Percentiles rank a stretch among this genome's conserved stretches.
These are phyloP conservation scores for Nothobranchius kuhntae DNA, from an alignment of 2,113 vertebrate species.

Conservation along the genomic window DNA sequence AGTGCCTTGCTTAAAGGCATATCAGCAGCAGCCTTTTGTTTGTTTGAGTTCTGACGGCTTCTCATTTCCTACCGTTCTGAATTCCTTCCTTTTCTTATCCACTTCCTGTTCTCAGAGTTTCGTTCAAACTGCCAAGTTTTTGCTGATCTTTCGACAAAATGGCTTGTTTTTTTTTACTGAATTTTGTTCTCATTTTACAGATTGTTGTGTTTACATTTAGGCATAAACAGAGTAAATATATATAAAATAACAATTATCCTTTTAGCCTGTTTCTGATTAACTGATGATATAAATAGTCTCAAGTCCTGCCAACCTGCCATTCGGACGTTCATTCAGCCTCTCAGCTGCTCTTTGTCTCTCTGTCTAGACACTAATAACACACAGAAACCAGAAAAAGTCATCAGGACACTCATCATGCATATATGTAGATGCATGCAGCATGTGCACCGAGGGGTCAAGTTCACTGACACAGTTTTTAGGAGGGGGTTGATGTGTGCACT, in stretches of 20 bases:
- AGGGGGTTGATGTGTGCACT: slow-evolving; percentile 12
- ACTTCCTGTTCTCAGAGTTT: not conserved
- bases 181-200: not conserved
- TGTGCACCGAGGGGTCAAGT: slow-evolving; percentile 41
- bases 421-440: slow-evolving; percentile 64
- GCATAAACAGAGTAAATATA: too few relatives aligned
- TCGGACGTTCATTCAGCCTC: slow-evolving; percentile 1
- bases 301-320: not conserved
- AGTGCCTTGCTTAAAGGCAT: slow-evolving; percentile 9
- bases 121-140: too few relatives aligned
- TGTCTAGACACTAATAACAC: slow-evolving; percentile 54
- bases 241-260: too few relatives aligned
- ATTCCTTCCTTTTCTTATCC: slow-evolving; percentile 4
- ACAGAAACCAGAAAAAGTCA: slow-evolving; percentile 1
- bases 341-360: slow-evolving; percentile 60
- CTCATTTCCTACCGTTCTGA: slow-evolving; percentile 10
- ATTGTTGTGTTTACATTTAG: too few relatives aligned
- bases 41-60: not conserved
- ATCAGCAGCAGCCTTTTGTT: not conserved
- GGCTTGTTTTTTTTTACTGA: not conserved
- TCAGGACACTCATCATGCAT: slow-evolving; percentile 49
- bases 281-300: not conserved
- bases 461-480: slow-evolving; percentile 23
- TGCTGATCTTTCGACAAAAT: not conserved
- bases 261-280: not conserved